A percentile compares a stretch with the other conserved stretches of the same genome.
phyloP scores from a whole-genome alignment of 2,888 invertebrate species.

The Cheilosia grossa region DNA sequence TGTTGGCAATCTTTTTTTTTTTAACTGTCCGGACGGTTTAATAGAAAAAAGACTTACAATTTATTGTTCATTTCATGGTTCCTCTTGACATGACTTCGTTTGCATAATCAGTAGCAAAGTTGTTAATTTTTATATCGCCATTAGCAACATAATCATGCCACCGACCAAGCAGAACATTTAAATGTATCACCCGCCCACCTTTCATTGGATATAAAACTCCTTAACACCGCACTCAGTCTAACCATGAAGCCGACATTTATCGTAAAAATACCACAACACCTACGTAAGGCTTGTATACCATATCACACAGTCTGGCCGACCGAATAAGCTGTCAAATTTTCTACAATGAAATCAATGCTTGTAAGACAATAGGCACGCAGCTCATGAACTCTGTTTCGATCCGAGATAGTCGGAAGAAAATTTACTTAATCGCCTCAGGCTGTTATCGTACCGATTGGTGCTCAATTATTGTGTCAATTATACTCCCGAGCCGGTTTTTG shows the following conservation, averaged over 20 bases:
- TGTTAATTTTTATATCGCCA: background rate
- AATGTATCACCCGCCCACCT: background rate
- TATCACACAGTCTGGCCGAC: slow-evolving; percentile 3
- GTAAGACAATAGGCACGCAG: slow-evolving; percentile 28
- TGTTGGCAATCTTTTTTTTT: too few species aligned
- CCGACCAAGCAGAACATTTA: background rate
- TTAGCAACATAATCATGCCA: background rate
- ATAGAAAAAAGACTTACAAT: too few species aligned
- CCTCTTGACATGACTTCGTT: too few species aligned
- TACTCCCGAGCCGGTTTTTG: slow-evolving; percentile 25
- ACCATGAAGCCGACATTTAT: background rate
- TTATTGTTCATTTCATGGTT: too few species aligned
- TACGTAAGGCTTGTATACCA: background rate
- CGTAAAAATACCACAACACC: slow-evolving; percentile 19
- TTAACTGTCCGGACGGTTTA: too few species aligned
- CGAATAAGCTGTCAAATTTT: slow-evolving; percentile 37
- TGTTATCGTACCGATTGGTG: slow-evolving; percentile 41
- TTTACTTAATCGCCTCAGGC: slow-evolving; percentile 57
- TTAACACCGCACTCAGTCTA: too few species aligned
- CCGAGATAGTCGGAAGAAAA: slow-evolving; percentile 11
- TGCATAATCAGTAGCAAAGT: background rate
- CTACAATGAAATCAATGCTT: background rate
- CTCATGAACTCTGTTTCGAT: background rate
- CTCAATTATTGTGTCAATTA: slow-evolving; percentile 57
- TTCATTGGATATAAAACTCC: background rate